Evolutionary conservation across 2,797 vertebrate genomes (phyloP), one percentile per base, ranked within the genome.

Genomic region (Holocentrus rufus): DNA sequence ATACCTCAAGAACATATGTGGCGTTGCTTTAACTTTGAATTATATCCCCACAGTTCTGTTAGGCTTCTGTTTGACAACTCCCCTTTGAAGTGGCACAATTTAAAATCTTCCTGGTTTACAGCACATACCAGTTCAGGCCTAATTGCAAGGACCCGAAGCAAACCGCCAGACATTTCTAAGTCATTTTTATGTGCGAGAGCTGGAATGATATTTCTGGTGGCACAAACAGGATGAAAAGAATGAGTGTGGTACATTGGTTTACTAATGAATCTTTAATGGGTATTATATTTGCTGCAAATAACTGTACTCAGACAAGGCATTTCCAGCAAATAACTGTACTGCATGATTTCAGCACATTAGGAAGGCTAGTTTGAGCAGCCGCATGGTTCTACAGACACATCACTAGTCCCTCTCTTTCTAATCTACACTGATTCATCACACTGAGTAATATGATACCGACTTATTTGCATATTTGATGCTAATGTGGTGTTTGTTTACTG

Each of bases 401-500:
- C 69, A 49, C 30, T 2, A 17, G 69, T 77, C 65, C 50, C 46
- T 62, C 71, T 77, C 61, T 15, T 18, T 72, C 62, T 55, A 61
- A 67, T 70, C 67, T 67, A 60, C 54, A 15, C 71, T 25, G 73
- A 88, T 83, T 85, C 72, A 87, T 88, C 86, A 81, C 54, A 22
- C 58, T 56, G 77, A 82, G 65, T 79, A 66, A 89, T 84, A 65
- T 59, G 65, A 89, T 74, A 71, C 62, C 22, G 13, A 0, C 62
- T 66, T 69, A 83, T 86, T 84, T 83, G 76, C 85, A 90, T 85
- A 69, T 78, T 54, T 79, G 23, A 88, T 88, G 82, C 76, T 90
- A 87, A 90, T 89, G 77, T 67, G 57, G 46, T 87, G 82, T 90
- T 90, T 90, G 74, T 89, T 88, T 91, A 81, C 27, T 22, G 69